Evolutionary conservation across 2,888 invertebrate genomes (phyloP).

Genomic region (Sinelater perroti): DNA sequence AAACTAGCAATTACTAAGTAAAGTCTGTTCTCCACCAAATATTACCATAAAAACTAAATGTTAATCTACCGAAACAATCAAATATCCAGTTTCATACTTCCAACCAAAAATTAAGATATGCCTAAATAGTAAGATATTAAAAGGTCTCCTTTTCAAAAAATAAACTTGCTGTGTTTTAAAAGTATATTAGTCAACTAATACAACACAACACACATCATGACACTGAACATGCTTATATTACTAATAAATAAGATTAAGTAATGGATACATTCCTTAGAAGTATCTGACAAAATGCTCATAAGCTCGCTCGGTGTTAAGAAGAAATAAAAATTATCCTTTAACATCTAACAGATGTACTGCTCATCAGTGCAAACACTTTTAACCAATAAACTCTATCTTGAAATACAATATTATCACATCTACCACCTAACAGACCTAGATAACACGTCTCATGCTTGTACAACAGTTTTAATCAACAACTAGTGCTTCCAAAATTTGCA

Average conservation of each 20-base stretch:
- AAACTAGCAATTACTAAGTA: too few relatives aligned
- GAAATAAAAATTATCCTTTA: neutral
- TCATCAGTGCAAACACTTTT: neutral
- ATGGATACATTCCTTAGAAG: constrained; percentile 2
- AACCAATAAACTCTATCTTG: neutral
- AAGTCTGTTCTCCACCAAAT: too few relatives aligned
- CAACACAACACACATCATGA: too few relatives aligned
- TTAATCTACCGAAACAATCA: neutral
- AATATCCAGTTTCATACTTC: neutral
- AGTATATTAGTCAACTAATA: neutral
- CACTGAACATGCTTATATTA: neutral
- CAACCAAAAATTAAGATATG: neutral
- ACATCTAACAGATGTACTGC: neutral
- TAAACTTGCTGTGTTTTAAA: neutral
- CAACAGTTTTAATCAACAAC: neutral
- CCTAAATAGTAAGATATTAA: neutral
- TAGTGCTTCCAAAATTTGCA: neutral
- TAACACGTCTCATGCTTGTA: neutral
- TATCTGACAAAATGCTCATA: neutral
- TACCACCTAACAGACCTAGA: neutral
- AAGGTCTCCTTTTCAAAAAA: neutral
- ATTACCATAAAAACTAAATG: neutral
- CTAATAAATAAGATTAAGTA: constrained; percentile 8
- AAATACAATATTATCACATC: constrained; percentile 4
- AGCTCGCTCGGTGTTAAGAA: neutral